Evolutionary conservation across 92 coral and sea anemone species (phyloP).

Genomic region (Scolanthus callimorphus): DNA sequence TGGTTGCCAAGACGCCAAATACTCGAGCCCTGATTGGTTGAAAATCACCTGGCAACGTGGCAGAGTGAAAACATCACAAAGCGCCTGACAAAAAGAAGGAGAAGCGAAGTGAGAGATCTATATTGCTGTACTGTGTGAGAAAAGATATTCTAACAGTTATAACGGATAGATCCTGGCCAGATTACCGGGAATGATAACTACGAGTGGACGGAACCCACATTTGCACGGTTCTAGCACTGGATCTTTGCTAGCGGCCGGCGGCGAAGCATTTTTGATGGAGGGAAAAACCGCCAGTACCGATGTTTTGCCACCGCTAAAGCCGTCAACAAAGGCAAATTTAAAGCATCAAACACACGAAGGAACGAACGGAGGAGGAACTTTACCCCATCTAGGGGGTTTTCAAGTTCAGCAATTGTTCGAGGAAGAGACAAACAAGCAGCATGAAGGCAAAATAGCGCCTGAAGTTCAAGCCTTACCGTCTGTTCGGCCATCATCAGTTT

Average conservation of each 20-base stretch:
- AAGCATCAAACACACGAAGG: slow-evolving; percentile 80
- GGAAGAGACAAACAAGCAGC: slow-evolving; percentile 93
- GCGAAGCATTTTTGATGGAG: slow-evolving; percentile 88
- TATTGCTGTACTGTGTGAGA: neutral
- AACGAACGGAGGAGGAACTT: slow-evolving; percentile 48
- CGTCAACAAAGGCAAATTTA: slow-evolving; percentile 86
- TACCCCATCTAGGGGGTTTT: slow-evolving; percentile 95
- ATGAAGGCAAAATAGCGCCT: slow-evolving; percentile 72
- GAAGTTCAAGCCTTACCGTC: slow-evolving; percentile 82
- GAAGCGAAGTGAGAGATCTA: slow-evolving; percentile 58
- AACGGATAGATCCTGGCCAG: neutral
- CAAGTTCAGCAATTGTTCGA: slow-evolving; percentile 99
- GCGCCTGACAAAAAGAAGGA: slow-evolving; percentile 90
- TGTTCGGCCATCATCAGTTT: slow-evolving; percentile 69
- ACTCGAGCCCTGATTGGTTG: slow-evolving; percentile 85
- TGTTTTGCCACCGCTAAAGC: slow-evolving; percentile 91
- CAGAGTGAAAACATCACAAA: slow-evolving; percentile 84
- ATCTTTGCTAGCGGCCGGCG: slow-evolving; percentile 65
- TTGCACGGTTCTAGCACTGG: slow-evolving; percentile 87
- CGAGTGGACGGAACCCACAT: slow-evolving; percentile 84
- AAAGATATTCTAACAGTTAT: neutral
- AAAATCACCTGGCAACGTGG: slow-evolving; percentile 96
- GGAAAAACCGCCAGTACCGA: slow-evolving; percentile 83
- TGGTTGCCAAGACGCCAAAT: slow-evolving; percentile 92
- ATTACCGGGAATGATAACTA: slow-evolving; percentile 63